phyloP scores from a whole-genome alignment of 2,797 vertebrate genomes.

The Margarornis squamiger region DNA sequence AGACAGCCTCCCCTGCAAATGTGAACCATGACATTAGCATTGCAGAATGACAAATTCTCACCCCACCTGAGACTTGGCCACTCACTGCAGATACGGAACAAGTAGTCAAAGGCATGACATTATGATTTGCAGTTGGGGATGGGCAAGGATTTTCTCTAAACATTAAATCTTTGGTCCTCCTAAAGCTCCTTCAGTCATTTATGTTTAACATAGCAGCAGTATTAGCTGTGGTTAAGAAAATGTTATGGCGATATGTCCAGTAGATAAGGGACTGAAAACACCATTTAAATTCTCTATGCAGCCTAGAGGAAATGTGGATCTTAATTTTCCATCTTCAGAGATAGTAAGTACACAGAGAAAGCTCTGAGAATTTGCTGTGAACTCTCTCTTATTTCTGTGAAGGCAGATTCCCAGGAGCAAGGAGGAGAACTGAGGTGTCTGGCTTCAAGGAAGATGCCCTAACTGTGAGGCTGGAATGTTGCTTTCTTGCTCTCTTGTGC shows the following conservation, averaged over 20 bases:
- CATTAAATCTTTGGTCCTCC: background rate
- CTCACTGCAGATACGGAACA: background rate
- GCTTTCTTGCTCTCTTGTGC: background rate
- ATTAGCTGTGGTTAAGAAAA: background rate
- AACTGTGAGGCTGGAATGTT: background rate
- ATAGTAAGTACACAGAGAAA: background rate
- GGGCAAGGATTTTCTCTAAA: background rate
- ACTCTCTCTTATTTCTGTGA: background rate
- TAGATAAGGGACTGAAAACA: background rate
- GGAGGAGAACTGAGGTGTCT: background rate
- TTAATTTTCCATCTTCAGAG: background rate
- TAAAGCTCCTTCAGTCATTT: background rate
- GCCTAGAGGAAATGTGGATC: background rate
- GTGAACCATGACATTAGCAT: background rate
- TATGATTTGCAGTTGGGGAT: background rate
- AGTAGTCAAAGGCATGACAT: background rate
- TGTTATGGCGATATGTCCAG: background rate
- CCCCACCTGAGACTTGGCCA: background rate
- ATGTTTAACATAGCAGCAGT: background rate
- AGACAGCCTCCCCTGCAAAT: background rate
- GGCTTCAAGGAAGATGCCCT: background rate
- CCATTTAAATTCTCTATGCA: background rate
- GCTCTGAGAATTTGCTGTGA: background rate
- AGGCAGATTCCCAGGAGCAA: background rate
- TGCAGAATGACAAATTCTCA: background rate